Base-by-base conservation (phyloP, 1,140 invertebrate species). In the Drosophila suzukii region DNA sequence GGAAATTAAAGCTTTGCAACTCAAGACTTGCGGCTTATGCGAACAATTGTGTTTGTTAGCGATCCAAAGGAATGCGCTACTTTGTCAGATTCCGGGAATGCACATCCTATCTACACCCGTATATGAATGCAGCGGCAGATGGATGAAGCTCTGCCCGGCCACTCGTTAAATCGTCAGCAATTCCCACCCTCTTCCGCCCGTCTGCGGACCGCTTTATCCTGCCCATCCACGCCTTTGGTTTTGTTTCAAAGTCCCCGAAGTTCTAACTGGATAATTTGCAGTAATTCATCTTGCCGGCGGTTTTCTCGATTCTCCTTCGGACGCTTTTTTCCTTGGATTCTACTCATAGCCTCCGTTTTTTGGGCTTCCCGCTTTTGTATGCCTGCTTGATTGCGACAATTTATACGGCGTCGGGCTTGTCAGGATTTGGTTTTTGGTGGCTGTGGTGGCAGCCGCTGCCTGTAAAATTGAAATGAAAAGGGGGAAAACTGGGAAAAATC, bases 211-310 rank as follows among this genome's bases (percentile, higher is more conserved):
- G 65, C 61, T 67, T 66, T 67, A 65, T 66, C 60, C 55, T 70
- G 60, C 30, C 62, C 34, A 38, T 46, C 65, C 53, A 43, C 60
- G 61, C 63, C 57, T 61, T 70, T 70, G 58, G 74, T 70, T 77
- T 76, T 76, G 55, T 77, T 75, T 67, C 74, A 70, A 77, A 77
- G 56, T 70, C 75, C 56, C 74, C 62, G 43, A 76, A 77, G 73
- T 77, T 76, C 74, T 84, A 89, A 88, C 80, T 84, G 80, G 77
- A 89, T 89, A 89, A 88, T 88, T 88, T 84, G 68, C 76, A 89
- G 83, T 84, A 88, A 88, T 88, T 88, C 80, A 88, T 88, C 83
- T 84, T 89, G 63, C 79, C 73, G 79, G 56, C 71, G 61, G 68
- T 81, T 81, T 78, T 78, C 53, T 57, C 55, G 24, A 56, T 61